A percentile compares a stretch with the other conserved stretches of the same genome.
Evolutionary conservation across 2,113 vertebrate genomes (phyloP).

Genomic region (Pongo pygmaeus): DNA sequence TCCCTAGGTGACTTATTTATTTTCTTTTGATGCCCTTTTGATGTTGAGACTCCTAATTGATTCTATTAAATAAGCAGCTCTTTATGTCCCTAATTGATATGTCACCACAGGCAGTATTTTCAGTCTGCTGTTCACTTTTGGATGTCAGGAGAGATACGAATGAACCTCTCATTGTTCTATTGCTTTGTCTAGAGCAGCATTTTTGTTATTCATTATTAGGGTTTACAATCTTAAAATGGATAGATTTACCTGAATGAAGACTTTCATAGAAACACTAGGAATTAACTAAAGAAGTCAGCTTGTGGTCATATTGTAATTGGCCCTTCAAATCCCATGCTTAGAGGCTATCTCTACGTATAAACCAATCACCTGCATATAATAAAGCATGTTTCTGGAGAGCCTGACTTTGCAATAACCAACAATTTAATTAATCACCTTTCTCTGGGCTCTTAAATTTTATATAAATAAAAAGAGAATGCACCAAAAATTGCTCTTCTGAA

Average conservation of each 20-base stretch:
- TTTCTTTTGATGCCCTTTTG: not conserved
- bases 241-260: not conserved
- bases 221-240: not conserved
- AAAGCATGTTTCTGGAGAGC: not conserved
- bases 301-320: not conserved
- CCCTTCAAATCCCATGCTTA: not conserved
- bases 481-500: not conserved
- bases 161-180: not conserved
- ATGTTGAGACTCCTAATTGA: not conserved
- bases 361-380: not conserved
- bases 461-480: not conserved
- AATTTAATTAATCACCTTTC: not conserved
- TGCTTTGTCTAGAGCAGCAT: not conserved
- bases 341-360: not conserved
- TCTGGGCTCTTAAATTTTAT: not conserved
- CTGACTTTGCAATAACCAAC: not conserved
- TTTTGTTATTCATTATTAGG: not conserved
- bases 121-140: not conserved
- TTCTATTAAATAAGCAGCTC: not conserved
- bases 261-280: not conserved
- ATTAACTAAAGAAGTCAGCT: not conserved
- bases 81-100: not conserved
- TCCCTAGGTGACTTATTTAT: not conserved
- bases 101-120: not conserved
- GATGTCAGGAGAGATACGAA: not conserved